Evolutionary conservation across 1,140 invertebrate species (phyloP), one percentile per base, ranked within the genome.

Genomic region (Meloidogyne chitwoodi): DNA sequence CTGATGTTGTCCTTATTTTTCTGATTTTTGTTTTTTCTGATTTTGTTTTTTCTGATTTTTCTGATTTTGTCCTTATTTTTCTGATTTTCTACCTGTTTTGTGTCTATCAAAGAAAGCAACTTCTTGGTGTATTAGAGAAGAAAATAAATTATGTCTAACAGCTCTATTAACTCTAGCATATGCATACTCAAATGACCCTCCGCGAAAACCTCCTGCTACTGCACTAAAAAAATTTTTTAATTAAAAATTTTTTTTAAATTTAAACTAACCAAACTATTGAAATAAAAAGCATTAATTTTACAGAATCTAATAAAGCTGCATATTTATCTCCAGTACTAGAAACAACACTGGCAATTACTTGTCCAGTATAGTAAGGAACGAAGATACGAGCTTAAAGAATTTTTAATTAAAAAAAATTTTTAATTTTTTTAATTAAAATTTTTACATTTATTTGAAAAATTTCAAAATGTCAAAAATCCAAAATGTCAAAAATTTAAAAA

Each of bases 331-430:
- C 67, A 27, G 31, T 61, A 22, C 38, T 31, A 3, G 76, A 77
- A 8, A 78, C 81, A 44, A 83, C 83, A n/a, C 80, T 80, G 16
- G 83, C 80, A 34, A 83, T 84, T 26, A 83, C 81, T 64, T 84
- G 80, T 16, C 83, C 81, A 6, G 81, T 83, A 61, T 81, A 84
- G 48, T 84, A 83, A 14, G 81, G 81, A 38, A 84, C 75, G 67
- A 83, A 83, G 64, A 83, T 82, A 24, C 81, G 70, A 44, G 81
- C 81, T 82, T 16, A 31, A 38, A 34, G 41, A 24, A 61, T n/a
- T n/a, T n/a, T n/a, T n/a, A n/a, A n/a, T n/a, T n/a, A n/a, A n/a
- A n/a, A n/a, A n/a, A n/a, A n/a, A n/a, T n/a, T n/a, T n/a, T n/a
- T n/a, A n/a, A n/a, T n/a, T n/a, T n/a, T n/a, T n/a, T n/a, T n/a